Evolutionary conservation across 2,888 invertebrate species (phyloP).

Genomic region (Polylopha cassiicola): DNA sequence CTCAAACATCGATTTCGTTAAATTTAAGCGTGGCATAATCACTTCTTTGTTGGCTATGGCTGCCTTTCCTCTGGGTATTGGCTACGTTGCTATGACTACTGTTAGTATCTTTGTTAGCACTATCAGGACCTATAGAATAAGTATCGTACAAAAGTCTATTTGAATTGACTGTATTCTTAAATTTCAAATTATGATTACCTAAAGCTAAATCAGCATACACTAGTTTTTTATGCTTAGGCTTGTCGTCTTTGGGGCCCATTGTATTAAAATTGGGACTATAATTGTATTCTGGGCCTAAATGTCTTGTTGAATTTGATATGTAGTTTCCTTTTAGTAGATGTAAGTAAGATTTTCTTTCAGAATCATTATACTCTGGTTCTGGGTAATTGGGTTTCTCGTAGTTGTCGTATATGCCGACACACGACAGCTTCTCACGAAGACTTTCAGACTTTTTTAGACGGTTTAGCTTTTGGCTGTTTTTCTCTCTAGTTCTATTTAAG

Average conservation of each 20-base stretch:
- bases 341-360: conserved; percentile 65
- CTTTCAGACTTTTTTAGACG: conserved; percentile 73
- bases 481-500: conserved; percentile 67
- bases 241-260: conserved; percentile 61
- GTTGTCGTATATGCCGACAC: conserved; percentile 69
- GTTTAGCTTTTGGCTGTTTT: conserved; percentile 64
- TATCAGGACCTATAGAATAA: conserved; percentile 66
- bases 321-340: conserved; percentile 69
- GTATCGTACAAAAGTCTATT: conserved; percentile 75
- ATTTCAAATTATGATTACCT: conserved; percentile 76
- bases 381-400: conserved; percentile 70
- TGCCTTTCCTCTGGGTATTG: conserved; percentile 51
- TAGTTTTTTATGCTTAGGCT: conserved; percentile 70
- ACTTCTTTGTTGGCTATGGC: conserved; percentile 53
- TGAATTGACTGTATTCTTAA: conserved; percentile 77
- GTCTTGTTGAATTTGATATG: conserved; percentile 71
- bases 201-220: conserved; percentile 74
- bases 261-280: conserved; percentile 56
- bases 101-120: conserved; percentile 61
- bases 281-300: conserved; percentile 56
- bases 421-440: conserved; percentile 67
- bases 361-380: conserved; percentile 64
- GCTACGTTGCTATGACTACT: conserved; percentile 55
- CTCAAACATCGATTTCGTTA: conserved; percentile 73
- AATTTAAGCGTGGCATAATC: conserved; percentile 73